phyloP scores from a whole-genome alignment of 2,113 vertebrate genomes.

The Tachysurus fulvidraco region DNA sequence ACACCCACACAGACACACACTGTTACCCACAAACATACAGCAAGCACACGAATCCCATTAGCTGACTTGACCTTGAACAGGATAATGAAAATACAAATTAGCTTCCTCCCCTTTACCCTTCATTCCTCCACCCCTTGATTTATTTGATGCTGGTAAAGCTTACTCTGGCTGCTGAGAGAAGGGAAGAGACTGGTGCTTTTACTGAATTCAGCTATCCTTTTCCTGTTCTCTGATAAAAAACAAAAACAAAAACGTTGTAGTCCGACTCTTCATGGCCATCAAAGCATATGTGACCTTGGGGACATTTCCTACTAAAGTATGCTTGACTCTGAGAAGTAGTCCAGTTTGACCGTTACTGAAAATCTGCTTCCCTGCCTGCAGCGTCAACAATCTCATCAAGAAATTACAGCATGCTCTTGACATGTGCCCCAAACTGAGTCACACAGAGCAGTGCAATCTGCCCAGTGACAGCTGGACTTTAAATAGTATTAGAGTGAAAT shows the following conservation, averaged over 20 bases:
- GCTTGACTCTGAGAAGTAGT: not conserved
- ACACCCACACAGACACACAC: not conserved
- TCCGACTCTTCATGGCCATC: not conserved
- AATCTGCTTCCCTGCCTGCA: conserved; percentile 38
- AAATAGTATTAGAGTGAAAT: conserved; percentile 13
- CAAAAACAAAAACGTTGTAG: too few relatives aligned
- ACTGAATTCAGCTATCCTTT: conserved; percentile 49
- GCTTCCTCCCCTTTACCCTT: conserved; percentile 39
- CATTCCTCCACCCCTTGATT: conserved; percentile 56
- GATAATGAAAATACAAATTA: conserved; percentile 51
- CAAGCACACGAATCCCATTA: conserved; percentile 38
- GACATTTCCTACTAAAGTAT: conserved; percentile 18
- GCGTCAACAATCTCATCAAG: conserved; percentile 36
- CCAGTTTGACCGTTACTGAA: conserved; percentile 40
- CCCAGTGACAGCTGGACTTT: conserved; percentile 27
- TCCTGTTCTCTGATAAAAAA: conserved; percentile 17
- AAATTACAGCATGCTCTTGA: conserved; percentile 35
- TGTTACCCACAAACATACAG: conserved; percentile 18
- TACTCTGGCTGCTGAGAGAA: conserved; percentile 59
- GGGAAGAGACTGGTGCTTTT: conserved; percentile 50
- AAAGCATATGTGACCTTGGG: conserved; percentile 39
- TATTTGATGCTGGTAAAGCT: conserved; percentile 61
- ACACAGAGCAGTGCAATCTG: conserved; percentile 5
- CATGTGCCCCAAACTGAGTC: conserved; percentile 27
- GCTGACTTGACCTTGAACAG: conserved; percentile 41